phyloP scores from a whole-genome alignment of 2,888 invertebrate species.

The Nomada ruficornis region DNA sequence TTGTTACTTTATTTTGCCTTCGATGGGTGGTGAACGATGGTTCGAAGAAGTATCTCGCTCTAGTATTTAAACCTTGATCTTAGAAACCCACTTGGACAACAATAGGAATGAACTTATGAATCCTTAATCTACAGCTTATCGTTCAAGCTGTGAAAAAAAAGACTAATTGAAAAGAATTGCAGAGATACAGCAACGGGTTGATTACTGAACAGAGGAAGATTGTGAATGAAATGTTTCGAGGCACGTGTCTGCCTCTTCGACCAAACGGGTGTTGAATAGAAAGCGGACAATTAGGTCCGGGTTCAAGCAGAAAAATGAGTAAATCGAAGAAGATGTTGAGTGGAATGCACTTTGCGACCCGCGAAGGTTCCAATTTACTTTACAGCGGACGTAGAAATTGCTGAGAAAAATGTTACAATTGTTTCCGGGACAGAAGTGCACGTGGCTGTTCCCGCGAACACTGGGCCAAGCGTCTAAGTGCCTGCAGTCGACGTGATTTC shows the following conservation, averaged over 20 bases:
- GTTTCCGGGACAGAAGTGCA: slow-evolving; percentile 30
- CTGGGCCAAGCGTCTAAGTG: slow-evolving; percentile 51
- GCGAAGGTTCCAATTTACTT: not conserved
- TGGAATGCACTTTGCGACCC: not conserved
- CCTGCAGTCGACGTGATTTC: slow-evolving; percentile 51
- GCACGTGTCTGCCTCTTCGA: not conserved
- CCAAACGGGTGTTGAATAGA: not conserved
- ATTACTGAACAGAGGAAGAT: not conserved
- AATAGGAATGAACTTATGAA: not conserved
- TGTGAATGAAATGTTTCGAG: not conserved
- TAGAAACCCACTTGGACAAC: not conserved
- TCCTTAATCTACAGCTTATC: slow-evolving; percentile 6
- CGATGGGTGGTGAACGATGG: too few species aligned
- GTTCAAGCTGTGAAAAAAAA: not conserved
- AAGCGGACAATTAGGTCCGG: too few species aligned
- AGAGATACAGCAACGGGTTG: not conserved
- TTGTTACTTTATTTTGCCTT: too few species aligned
- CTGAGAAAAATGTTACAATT: not conserved
- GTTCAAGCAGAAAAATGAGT: not conserved
- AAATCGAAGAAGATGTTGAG: not conserved
- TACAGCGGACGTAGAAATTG: not conserved
- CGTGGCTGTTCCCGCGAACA: slow-evolving; percentile 42
- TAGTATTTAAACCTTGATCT: not conserved
- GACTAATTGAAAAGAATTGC: not conserved
- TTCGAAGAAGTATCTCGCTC: not conserved